phyloP scores from a whole-genome alignment of 2,797 vertebrate species.

The Syngnathus rostellatus region DNA sequence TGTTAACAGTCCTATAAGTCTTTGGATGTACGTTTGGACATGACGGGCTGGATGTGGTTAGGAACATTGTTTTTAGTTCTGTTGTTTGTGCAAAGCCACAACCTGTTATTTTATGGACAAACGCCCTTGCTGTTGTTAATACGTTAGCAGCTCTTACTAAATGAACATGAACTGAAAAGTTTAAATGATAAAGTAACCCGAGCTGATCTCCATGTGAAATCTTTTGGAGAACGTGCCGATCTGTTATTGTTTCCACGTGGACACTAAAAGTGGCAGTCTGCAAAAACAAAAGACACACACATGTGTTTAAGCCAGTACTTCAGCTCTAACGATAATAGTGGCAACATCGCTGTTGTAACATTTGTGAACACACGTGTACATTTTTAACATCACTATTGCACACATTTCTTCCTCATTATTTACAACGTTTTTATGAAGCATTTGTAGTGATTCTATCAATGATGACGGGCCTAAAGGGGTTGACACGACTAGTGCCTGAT shows the following conservation, averaged over 20 bases:
- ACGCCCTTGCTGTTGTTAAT: background rate
- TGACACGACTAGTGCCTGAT: no score
- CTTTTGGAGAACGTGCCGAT: background rate
- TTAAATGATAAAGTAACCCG: background rate
- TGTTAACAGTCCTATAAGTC: slow-evolving; percentile 46
- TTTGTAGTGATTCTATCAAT: background rate
- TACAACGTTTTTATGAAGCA: background rate
- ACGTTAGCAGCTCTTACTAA: background rate
- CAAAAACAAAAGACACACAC: background rate
- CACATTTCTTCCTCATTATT: background rate
- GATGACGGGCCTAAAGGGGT: background rate
- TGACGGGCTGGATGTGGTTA: slow-evolving; percentile 31
- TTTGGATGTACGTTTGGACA: slow-evolving; percentile 22
- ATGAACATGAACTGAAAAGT: background rate
- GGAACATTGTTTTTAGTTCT: background rate
- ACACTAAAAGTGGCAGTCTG: background rate
- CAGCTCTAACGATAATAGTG: background rate
- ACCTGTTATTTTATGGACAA: slow-evolving; percentile 25
- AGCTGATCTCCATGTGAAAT: background rate
- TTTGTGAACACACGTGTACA: background rate
- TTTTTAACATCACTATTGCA: background rate
- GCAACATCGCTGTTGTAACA: no score
- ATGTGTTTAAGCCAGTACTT: background rate
- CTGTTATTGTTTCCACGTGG: background rate
- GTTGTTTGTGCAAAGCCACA: background rate